Base-by-base conservation (phyloP, 1,140 invertebrate genomes). In the Ectropis grisescens region DNA sequence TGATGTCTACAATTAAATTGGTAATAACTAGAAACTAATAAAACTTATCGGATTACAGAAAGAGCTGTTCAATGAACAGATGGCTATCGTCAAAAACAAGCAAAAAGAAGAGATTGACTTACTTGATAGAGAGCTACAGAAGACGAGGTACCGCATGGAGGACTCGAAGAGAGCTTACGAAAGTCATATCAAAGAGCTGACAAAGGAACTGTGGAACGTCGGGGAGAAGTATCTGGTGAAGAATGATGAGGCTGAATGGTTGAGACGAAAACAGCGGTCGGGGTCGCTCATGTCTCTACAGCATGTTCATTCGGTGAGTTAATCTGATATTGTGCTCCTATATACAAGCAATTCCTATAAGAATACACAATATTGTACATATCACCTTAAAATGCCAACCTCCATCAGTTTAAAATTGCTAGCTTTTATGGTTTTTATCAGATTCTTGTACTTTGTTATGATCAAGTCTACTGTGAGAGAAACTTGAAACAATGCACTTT, bases 181-280 rank as follows among this genome's bases (percentile, higher is more conserved):
- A 53, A 58, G 80, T 2, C 85, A 88, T 42, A 82, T 87, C 9
- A 68, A 75, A 16, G 70, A 64, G 2, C 49, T 88, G 12, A 85
- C 76, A 2, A 81, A 78, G 0, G 84, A 86, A 43, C 64, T 85
- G 14, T 87, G 86, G 87, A 82, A 70, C 13, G 74, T 87, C 0
- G 85, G 86, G 1, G 86, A 88, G 46, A 87, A 85, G 41, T 76
- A 86, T 23, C 57, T 88, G 2, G 68, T 79, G 38, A 82, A 85
- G 52, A 83, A 82, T 30, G 83, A 86, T 34, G 82, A 87, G 39
- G 86, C 86, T 2, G 75, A 86, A 4, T 76, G 67, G 66, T 41
- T 79, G 38, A 56, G 65, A 29, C 59, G 58, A 39, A 64, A 61
- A 13, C 66, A 67, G 12, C 47, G 39, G 5, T 69, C 60, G 3